phyloP scores from a whole-genome alignment of 2,888 invertebrate species.

The Rhamnusium bicolor region DNA sequence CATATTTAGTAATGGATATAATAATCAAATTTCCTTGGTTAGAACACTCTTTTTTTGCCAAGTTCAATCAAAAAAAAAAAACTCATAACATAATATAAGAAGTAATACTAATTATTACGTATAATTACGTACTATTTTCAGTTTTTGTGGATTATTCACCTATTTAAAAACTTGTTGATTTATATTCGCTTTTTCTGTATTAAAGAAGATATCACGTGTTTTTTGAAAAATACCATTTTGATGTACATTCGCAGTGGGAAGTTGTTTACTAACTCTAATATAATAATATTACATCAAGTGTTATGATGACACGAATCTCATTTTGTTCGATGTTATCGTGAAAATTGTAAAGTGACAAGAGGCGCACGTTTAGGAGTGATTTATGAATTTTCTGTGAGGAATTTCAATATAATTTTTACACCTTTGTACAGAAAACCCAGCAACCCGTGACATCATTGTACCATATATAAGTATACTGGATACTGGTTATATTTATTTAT shows the following conservation, averaged over 20 bases:
- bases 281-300: neutral
- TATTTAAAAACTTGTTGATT: no score
- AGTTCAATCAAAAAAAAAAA: no score
- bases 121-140: no score
- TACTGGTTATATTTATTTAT: neutral
- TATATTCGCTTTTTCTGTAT: no score
- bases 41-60: no score
- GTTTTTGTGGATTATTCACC: no score
- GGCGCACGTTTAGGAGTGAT: neutral
- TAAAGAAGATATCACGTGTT: no score
- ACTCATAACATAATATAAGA: no score
- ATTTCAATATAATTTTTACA: neutral
- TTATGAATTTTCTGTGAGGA: neutral
- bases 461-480: neutral
- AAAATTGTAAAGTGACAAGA: neutral
- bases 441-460: neutral
- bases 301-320: neutral
- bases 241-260: no score
- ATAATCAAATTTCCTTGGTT: no score
- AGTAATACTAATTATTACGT: no score
- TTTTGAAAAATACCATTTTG: no score
- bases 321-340: neutral
- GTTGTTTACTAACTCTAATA: neutral
- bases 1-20: neutral
- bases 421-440: neutral